Percentiles rank a stretch among this genome's conserved stretches.
These are phyloP conservation scores for Pandion haliaetus DNA, from an alignment of 2,113 vertebrate genomes.

Conservation along the genomic window DNA sequence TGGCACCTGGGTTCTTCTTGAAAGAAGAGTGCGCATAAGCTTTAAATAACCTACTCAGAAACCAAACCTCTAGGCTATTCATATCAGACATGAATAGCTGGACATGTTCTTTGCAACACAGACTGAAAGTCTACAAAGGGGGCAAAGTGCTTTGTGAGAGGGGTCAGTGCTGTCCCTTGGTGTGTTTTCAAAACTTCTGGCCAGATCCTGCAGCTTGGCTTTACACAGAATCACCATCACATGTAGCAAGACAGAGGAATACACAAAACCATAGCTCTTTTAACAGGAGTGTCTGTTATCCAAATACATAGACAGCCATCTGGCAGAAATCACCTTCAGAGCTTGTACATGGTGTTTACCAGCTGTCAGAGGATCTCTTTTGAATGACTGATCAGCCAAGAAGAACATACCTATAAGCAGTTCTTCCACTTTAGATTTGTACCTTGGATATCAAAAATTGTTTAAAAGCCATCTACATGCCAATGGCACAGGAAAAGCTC, in stretches of 20 bases:
- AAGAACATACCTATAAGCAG: neutral
- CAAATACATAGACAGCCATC: neutral
- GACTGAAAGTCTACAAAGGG: neutral
- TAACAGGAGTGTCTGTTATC: neutral
- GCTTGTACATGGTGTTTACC: neutral
- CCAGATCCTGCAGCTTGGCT: neutral
- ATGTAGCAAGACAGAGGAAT: neutral
- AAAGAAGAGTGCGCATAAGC: neutral
- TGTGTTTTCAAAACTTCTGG: neutral
- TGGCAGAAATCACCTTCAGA: neutral
- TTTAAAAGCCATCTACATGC: neutral
- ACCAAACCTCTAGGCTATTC: conserved; percentile 19
- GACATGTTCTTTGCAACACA: neutral
- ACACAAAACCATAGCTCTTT: neutral
- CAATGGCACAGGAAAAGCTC: neutral
- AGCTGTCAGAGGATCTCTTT: neutral
- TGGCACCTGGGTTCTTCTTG: neutral
- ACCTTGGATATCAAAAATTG: neutral
- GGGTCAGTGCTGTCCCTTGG: neutral
- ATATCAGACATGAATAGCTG: neutral
- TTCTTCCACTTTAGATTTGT: neutral
- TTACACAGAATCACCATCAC: neutral
- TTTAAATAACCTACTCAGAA: conserved; percentile 48
- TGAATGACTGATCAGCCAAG: neutral
- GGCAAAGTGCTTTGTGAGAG: neutral